phyloP scores from a whole-genome alignment of 2,888 invertebrate species.

The Erebia aethiops region DNA sequence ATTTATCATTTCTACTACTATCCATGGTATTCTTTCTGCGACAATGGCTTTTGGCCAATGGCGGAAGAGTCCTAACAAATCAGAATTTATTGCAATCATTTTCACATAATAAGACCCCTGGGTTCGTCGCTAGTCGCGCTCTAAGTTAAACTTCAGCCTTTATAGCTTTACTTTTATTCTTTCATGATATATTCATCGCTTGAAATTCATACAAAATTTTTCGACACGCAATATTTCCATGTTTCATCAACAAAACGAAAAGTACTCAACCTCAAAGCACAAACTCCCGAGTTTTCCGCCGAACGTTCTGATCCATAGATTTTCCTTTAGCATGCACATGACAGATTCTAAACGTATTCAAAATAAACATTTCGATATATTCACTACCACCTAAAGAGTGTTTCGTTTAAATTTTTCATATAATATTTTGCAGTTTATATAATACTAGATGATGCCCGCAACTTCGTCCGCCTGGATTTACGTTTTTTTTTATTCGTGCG shows the following conservation, averaged over 20 bases:
- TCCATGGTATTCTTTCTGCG: no score
- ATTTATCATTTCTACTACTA: no score
- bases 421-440: not conserved
- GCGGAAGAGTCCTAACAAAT: no score
- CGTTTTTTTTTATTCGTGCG: no score
- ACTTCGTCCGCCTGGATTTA: no score
- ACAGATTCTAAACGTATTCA: slow-evolving; percentile 28
- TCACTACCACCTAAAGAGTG: slow-evolving; percentile 2
- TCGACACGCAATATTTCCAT: not conserved
- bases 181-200: not conserved
- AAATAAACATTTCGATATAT: slow-evolving; percentile 29
- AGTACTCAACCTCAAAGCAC: not conserved
- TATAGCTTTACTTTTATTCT: not conserved
- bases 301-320: slow-evolving; percentile 10
- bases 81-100: no score
- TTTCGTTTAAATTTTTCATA: not conserved
- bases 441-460: no score
- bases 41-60: no score
- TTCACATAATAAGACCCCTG: no score
- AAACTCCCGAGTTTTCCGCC: no score
- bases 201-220: not conserved
- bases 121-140: no score
- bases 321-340: slow-evolving; percentile 20
- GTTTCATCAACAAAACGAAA: slow-evolving; percentile 3
- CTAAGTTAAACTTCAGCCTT: no score